A percentile compares a stretch with the other conserved stretches of the same genome.
Conservation (phyloP, 1,140 invertebrate species). For the Amyelois transitella region DNA sequence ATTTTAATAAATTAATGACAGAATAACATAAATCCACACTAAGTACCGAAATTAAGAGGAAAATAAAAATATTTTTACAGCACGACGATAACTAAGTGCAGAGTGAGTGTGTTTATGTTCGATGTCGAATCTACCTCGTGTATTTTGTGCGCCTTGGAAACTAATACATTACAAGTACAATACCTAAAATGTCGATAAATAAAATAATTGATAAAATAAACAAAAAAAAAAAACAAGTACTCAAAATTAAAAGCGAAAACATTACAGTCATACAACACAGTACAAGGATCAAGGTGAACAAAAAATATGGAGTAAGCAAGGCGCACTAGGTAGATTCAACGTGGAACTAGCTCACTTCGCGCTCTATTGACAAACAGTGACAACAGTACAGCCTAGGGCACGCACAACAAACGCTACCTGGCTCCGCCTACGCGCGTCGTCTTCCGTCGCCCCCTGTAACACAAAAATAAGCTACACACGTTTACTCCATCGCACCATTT, state of each 20-base stretch:
- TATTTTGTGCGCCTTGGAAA: constrained; percentile 30
- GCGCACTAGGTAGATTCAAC: constrained; percentile 55
- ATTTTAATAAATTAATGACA: constrained; percentile 61
- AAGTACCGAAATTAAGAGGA: constrained; percentile 66
- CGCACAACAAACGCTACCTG: constrained; percentile 74
- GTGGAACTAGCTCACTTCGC: constrained; percentile 56
- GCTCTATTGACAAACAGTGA: constrained; percentile 68
- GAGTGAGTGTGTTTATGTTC: constrained; percentile 53
- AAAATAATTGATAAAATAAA: background rate
- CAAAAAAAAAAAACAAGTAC: constrained; percentile 1
- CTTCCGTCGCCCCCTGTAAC: constrained; percentile 69
- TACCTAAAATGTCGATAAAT: constrained; percentile 14
- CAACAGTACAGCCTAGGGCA: constrained; percentile 72
- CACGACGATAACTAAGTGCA: constrained; percentile 73
- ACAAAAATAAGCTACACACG: constrained; percentile 72
- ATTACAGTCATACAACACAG: background rate
- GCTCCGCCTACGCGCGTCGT: constrained; percentile 61
- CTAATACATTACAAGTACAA: background rate
- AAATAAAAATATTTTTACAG: constrained; percentile 66
- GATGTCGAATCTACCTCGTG: constrained; percentile 48
- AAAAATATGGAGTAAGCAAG: constrained; percentile 18
- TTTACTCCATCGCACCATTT: constrained; percentile 46
- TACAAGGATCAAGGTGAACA: background rate
- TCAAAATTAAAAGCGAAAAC: background rate
- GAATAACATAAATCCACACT: constrained; percentile 69